Percentiles rank a stretch among this genome's conserved stretches.
phyloP scores from a whole-genome alignment of 1,140 invertebrate genomes.

The Planococcus citri region DNA sequence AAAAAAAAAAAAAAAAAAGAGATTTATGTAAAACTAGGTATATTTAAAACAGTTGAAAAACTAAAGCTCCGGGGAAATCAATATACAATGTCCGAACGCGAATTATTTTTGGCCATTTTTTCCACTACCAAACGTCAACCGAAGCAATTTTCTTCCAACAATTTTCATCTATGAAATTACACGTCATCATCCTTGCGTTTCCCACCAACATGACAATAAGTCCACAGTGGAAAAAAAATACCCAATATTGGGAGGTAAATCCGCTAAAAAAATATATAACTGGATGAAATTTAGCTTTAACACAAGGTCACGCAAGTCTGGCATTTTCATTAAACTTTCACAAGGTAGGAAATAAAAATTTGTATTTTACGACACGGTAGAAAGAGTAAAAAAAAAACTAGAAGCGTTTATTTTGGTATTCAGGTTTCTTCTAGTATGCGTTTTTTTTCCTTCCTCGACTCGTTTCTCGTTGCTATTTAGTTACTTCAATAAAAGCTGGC shows the following conservation, averaged over 20 bases:
- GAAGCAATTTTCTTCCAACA: neutral
- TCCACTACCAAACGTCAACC: neutral
- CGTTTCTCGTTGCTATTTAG: neutral
- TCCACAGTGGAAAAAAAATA: too few species aligned
- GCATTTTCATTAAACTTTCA: neutral
- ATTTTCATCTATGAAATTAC: neutral
- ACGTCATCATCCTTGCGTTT: too few species aligned
- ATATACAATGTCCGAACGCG: neutral
- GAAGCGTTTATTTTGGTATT: neutral
- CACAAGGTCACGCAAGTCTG: neutral
- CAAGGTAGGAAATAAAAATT: constrained; percentile 4
- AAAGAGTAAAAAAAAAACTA: neutral
- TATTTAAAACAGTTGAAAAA: neutral
- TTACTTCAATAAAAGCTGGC: neutral
- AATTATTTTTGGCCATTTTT: neutral
- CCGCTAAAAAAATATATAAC: too few species aligned
- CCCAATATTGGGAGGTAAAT: too few species aligned
- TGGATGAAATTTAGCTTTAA: neutral
- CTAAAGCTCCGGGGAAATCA: neutral
- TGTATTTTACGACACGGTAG: neutral
- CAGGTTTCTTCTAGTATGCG: neutral
- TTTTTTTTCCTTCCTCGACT: neutral
- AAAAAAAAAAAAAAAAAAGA: neutral
- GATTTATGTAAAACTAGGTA: neutral
- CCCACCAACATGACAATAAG: too few species aligned